Base-by-base conservation (phyloP, 2,797 vertebrate species). In the Scarus forsteni region DNA sequence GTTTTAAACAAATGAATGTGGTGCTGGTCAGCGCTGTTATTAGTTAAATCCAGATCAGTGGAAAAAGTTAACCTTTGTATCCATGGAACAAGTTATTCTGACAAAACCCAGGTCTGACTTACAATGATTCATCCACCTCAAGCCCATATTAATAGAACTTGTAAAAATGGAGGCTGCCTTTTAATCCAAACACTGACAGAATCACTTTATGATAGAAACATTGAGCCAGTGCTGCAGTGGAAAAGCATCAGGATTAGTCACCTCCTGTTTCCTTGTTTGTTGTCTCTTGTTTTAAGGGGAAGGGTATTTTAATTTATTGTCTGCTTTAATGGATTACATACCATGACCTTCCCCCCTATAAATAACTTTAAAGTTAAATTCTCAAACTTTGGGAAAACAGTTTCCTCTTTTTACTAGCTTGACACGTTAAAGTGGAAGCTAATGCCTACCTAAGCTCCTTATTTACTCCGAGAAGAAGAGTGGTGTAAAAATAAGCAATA, bases 61-160 rank as follows among this genome's bases (percentile, higher is more conserved):
- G 90, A 90, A 92, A 91, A 87, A 75, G 57, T 81, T 86, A 79
- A 84, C 82, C 76, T 89, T 77, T 79, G 60, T 77, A 44, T 81
- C 82, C 60, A 75, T 72, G 84, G 88, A 85, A 90, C 66, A 84
- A 70, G 56, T 73, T 72, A 60, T 58, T 49, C 80, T 85, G 84
- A 91, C 76, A 83, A 76, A 91, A 81, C 59, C 81, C 87, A 86
- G 83, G 82, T 85, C 84, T 88, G 85, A 80, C 83, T 84, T 75
- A 64, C 74, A 73, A 75, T 92, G 90, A 94, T 86, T 93, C 91
- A 91, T 85, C 79, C 73, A 80, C 85, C 83, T 85, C 81, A 71
- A 77, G 75, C 77, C 45, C 65, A 49, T 90, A 90, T 92, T 90
- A 88, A 85, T 85, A 90, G 82, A 86, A 90, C 88, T 86, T 89